These are phyloP conservation scores for Geophilus truncorum DNA, from an alignment of 2,888 invertebrate genomes.

Conservation along the genomic window DNA sequence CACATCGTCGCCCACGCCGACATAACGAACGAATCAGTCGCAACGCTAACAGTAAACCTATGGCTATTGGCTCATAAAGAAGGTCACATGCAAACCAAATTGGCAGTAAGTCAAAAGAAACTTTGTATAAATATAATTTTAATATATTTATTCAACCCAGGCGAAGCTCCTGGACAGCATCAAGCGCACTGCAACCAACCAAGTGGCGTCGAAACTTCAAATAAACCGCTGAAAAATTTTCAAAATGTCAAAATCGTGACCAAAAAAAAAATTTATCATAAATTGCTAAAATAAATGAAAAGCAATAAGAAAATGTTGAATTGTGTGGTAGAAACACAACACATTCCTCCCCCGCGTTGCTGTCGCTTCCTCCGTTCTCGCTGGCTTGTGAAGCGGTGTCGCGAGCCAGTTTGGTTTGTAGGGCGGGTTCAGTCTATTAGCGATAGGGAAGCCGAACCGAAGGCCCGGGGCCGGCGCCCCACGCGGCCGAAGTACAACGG, in stretches of 20 bases:
- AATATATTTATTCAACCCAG: no score
- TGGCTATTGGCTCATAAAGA: slow-evolving; percentile 74
- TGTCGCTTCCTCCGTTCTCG: background rate
- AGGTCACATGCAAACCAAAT: slow-evolving; percentile 55
- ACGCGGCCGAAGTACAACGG: background rate
- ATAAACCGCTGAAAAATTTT: background rate
- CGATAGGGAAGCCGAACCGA: background rate
- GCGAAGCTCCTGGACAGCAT: background rate
- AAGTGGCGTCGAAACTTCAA: background rate
- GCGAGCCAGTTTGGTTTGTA: background rate
- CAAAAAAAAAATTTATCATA: background rate
- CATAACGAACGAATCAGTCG: slow-evolving; percentile 52
- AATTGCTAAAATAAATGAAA: background rate
- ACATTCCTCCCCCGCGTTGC: background rate
- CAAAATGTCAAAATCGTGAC: background rate
- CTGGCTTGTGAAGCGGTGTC: no score
- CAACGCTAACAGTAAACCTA: slow-evolving; percentile 67
- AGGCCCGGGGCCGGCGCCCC: background rate
- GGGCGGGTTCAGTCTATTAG: background rate
- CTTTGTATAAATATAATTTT: background rate
- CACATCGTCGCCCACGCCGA: slow-evolving; percentile 49
- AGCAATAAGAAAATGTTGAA: background rate
- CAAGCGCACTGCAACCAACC: background rate
- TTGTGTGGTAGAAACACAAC: no score
- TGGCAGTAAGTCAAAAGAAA: slow-evolving; percentile 47